Conservation (phyloP, 1,140 invertebrate genomes). For the Maconellicoccus hirsutus region DNA sequence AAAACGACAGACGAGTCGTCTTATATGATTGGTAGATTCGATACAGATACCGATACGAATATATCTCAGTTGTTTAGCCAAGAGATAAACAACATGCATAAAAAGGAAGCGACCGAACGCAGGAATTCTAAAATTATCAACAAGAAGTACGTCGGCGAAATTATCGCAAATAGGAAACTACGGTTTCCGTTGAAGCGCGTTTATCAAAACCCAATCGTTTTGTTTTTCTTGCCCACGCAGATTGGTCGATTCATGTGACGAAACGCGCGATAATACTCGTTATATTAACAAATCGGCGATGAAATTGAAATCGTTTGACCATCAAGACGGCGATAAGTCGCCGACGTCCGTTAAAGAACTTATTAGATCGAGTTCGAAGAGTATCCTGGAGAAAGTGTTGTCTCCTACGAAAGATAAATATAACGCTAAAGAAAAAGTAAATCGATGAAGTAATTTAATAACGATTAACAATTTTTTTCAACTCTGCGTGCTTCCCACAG, state of each 20-base stretch:
- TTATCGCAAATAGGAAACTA: neutral
- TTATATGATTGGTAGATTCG: constrained; percentile 70
- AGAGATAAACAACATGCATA: constrained; percentile 51
- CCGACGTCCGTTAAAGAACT: constrained; percentile 50
- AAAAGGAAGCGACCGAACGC: constrained; percentile 32
- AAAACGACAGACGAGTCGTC: constrained; percentile 68
- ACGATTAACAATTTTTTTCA: neutral
- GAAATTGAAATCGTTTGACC: constrained; percentile 20
- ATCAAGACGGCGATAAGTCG: constrained; percentile 23
- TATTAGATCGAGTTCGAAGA: constrained; percentile 54
- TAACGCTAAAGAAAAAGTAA: constrained; percentile 26
- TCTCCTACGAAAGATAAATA: constrained; percentile 60
- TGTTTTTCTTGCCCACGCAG: neutral
- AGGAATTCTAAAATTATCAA: constrained; percentile 11
- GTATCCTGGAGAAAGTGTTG: constrained; percentile 62
- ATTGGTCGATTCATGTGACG: neutral
- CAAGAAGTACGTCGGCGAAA: neutral
- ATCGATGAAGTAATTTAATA: no score
- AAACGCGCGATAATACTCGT: neutral
- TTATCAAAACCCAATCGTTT: neutral
- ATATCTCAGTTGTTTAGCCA: constrained; percentile 60
- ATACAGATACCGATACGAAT: constrained; percentile 60
- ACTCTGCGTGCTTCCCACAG: constrained; percentile 28
- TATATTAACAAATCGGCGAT: neutral
- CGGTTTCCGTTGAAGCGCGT: neutral